phyloP scores from a whole-genome alignment of 2,888 invertebrate genomes.

The Chloromyia formosa region DNA sequence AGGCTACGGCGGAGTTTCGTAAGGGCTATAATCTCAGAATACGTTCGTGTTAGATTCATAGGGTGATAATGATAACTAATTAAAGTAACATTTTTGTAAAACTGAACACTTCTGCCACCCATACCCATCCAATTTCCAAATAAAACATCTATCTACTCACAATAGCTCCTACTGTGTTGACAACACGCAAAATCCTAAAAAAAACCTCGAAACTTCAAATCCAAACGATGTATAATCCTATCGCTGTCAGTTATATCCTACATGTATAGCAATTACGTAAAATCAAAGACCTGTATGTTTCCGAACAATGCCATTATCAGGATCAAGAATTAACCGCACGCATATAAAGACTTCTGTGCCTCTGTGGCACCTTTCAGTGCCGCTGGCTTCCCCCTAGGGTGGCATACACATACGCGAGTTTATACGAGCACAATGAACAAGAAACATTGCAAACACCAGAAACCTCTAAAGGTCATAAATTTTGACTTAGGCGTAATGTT shows the following conservation, averaged over 20 bases:
- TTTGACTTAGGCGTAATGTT: slow-evolving; percentile 32
- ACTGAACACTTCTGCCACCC: too few relatives aligned
- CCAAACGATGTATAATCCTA: neutral
- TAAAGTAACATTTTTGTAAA: too few relatives aligned
- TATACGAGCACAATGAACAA: neutral
- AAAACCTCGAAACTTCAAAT: neutral
- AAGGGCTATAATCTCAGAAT: too few relatives aligned
- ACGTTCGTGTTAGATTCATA: too few relatives aligned
- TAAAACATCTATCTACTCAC: too few relatives aligned
- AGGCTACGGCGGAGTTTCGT: too few relatives aligned
- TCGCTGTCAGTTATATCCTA: neutral
- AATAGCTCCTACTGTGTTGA: too few relatives aligned
- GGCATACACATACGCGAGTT: neutral
- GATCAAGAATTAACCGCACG: slow-evolving; percentile 28
- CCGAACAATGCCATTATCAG: slow-evolving; percentile 28
- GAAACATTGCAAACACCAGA: neutral
- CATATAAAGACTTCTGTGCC: neutral
- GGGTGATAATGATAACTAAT: too few relatives aligned
- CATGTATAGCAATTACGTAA: slow-evolving; percentile 19
- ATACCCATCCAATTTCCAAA: too few relatives aligned
- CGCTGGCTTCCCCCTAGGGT: neutral
- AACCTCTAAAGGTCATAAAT: slow-evolving; percentile 29
- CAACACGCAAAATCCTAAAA: neutral
- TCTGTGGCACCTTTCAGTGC: neutral
- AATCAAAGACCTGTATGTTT: slow-evolving; percentile 34